Conservation (phyloP, 2,797 vertebrate species). For the Gymnoscopelus microlampas region DNA sequence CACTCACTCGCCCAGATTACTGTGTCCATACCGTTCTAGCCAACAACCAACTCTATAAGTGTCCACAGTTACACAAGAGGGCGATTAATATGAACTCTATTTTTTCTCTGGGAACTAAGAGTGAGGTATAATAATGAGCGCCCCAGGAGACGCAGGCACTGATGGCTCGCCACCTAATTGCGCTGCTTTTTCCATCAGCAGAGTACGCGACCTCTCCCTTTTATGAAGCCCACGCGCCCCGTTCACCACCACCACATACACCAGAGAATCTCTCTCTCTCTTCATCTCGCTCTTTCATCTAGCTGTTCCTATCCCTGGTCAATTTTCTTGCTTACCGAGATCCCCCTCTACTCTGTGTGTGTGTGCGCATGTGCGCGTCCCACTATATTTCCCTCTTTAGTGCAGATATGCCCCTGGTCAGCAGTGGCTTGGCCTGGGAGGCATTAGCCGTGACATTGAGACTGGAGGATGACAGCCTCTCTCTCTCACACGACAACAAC, state of each 20-base stretch:
- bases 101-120: conserved; percentile 50
- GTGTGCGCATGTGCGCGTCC: background rate
- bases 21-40: conserved; percentile 57
- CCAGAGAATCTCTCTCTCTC: conserved; percentile 44
- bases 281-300: conserved; percentile 26
- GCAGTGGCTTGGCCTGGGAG: conserved; percentile 70
- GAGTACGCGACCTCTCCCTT: conserved; percentile 75
- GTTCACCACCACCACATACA: conserved; percentile 45
- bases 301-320: background rate
- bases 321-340: too few species aligned
- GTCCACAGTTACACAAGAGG: conserved; percentile 77
- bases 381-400: conserved; percentile 59
- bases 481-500: conserved; percentile 64
- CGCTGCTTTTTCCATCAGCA: conserved; percentile 77
- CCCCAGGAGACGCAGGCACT: conserved; percentile 75
- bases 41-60: conserved; percentile 59
- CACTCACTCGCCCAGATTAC: conserved; percentile 60
- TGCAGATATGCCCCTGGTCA: conserved; percentile 70
- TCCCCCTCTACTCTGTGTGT: conserved; percentile 21
- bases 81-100: conserved; percentile 71
- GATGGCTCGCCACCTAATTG: conserved; percentile 83
- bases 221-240: conserved; percentile 60
- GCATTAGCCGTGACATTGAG: conserved; percentile 81
- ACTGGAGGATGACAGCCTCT: conserved; percentile 67
- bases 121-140: conserved; percentile 75